phyloP scores from a whole-genome alignment of 53 echinoderm and acorn worm species.

The Echinarachnius parma region DNA sequence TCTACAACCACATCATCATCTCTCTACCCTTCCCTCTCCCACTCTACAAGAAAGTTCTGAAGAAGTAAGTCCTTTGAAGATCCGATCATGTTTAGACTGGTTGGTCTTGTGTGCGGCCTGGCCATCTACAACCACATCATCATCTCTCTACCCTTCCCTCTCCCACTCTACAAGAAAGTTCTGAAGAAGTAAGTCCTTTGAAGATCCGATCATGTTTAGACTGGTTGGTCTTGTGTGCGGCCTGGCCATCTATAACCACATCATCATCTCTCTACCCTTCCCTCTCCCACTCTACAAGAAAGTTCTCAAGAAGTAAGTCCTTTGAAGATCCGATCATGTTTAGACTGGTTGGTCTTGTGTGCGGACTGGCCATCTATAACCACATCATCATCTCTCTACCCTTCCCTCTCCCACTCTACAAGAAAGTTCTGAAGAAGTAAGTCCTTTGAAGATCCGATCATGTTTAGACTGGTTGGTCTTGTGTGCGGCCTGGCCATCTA shows the following conservation, averaged over 20 bases:
- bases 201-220: slow-evolving; percentile 42
- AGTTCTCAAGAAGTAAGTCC: slow-evolving; percentile 73
- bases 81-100: slow-evolving; percentile 39
- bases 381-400: slow-evolving; percentile 70
- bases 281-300: slow-evolving; percentile 89
- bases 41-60: slow-evolving; percentile 87
- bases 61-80: slow-evolving; percentile 72
- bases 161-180: slow-evolving; percentile 88
- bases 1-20: slow-evolving; percentile 68
- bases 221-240: slow-evolving; percentile 51
- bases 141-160: slow-evolving; percentile 79
- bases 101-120: slow-evolving; percentile 47
- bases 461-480: slow-evolving; percentile 51
- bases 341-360: slow-evolving; percentile 43
- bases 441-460: slow-evolving; percentile 50
- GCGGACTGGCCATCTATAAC: slow-evolving; percentile 45
- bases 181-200: slow-evolving; percentile 72
- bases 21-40: slow-evolving; percentile 80
- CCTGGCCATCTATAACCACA: slow-evolving; percentile 48
- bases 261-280: slow-evolving; percentile 83
- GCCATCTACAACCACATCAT: slow-evolving; percentile 62
- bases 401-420: slow-evolving; percentile 61
- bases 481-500: slow-evolving; percentile 45
- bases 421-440: slow-evolving; percentile 85
- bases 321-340: slow-evolving; percentile 53